Evolutionary conservation across 2,113 vertebrate genomes (phyloP).

Genomic region (Leptosomus discolor): DNA sequence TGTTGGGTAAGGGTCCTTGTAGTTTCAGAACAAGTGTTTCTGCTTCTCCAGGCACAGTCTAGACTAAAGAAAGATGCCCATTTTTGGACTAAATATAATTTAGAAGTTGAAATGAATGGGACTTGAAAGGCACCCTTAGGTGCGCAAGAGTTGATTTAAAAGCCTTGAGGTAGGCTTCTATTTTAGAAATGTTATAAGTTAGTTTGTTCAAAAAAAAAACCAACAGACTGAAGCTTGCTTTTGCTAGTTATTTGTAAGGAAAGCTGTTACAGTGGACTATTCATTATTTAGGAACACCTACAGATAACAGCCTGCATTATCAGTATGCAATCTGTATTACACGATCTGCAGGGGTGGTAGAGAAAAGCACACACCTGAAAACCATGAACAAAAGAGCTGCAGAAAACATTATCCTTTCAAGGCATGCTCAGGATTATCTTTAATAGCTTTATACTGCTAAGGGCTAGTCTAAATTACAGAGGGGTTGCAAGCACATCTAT

Average conservation of each 20-base stretch:
- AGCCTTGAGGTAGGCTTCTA: not conserved
- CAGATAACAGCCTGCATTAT: slow-evolving; percentile 28
- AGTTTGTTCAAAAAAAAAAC: not conserved
- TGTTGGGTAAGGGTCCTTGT: not conserved
- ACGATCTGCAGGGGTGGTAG: not conserved
- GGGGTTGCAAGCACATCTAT: not conserved
- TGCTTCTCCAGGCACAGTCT: not conserved
- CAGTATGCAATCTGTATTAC: slow-evolving; percentile 29
- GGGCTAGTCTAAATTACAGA: not conserved
- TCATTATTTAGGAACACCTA: slow-evolving; percentile 46
- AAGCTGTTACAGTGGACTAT: not conserved
- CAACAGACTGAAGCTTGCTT: not conserved
- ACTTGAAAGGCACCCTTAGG: slow-evolving; percentile 13
- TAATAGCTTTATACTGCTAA: slow-evolving; percentile 32
- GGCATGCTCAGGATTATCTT: not conserved
- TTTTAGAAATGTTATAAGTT: not conserved
- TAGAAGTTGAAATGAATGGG: not conserved
- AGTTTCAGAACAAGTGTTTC: not conserved
- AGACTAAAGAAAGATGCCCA: not conserved
- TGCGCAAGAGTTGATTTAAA: not conserved
- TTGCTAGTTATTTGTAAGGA: not conserved
- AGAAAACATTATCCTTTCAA: slow-evolving; percentile 29
- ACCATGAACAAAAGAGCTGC: not conserved
- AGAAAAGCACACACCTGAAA: slow-evolving; percentile 12
- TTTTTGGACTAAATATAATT: not conserved